Conservation (phyloP, 2,888 invertebrate species). For the Mesochorus sp. region DNA sequence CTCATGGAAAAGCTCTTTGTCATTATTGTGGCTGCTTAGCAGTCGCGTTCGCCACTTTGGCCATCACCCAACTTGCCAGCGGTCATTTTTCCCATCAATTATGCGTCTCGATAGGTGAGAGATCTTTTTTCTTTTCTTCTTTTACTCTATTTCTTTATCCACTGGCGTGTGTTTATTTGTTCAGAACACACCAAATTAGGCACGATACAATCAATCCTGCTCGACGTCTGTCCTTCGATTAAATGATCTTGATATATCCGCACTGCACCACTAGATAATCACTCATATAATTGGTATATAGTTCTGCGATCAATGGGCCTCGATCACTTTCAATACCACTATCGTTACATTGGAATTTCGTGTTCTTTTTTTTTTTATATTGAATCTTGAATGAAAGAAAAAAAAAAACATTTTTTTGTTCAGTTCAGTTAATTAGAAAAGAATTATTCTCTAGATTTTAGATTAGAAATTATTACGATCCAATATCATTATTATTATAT, state of each 20-base stretch:
- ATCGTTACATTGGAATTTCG: too few species aligned
- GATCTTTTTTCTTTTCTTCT: not conserved
- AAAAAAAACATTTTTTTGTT: too few species aligned
- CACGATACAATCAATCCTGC: not conserved
- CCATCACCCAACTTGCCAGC: constrained; percentile 84
- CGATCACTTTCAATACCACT: too few species aligned
- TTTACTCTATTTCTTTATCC: not conserved
- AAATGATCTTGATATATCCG: not conserved
- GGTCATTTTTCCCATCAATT: constrained; percentile 82
- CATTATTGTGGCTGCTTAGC: constrained; percentile 84
- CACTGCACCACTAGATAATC: not conserved
- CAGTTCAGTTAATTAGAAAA: too few species aligned
- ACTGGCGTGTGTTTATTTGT: not conserved
- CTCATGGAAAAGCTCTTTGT: constrained; percentile 84
- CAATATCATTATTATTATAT: too few species aligned
- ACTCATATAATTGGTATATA: too few species aligned
- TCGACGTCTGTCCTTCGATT: not conserved
- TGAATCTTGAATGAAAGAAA: too few species aligned
- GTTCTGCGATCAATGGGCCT: too few species aligned
- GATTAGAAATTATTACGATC: too few species aligned
- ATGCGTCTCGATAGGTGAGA: constrained; percentile 81
- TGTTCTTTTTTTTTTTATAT: too few species aligned
- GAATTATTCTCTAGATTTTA: too few species aligned
- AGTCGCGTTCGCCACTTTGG: constrained; percentile 84
- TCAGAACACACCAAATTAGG: not conserved